Conservation (phyloP, 2,888 invertebrate species). For the Polymixis flavicincta region DNA sequence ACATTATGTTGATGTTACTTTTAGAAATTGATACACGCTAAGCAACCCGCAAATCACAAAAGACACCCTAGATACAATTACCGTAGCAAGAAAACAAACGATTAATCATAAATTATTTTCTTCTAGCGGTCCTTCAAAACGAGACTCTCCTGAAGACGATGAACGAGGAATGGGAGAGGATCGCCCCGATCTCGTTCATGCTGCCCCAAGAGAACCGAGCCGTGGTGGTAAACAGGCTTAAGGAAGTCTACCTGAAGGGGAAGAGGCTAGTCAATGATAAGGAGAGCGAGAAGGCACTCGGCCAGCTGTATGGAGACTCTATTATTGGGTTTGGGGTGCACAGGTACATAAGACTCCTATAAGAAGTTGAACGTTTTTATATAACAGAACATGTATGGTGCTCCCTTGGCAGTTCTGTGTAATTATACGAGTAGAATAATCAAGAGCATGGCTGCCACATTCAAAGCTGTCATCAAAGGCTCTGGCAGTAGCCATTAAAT, state of each 20-base stretch:
- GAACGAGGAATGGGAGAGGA: slow-evolving; percentile 91
- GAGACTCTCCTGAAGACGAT: slow-evolving; percentile 89
- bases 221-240: slow-evolving; percentile 88
- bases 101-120: not conserved
- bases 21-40: not conserved
- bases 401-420: not conserved
- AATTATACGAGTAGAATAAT: not conserved
- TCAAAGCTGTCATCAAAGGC: not conserved
- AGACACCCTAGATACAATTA: not conserved
- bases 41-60: not conserved
- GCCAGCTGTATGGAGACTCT: slow-evolving; percentile 91
- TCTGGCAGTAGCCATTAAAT: not conserved
- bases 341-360: slow-evolving; percentile 70
- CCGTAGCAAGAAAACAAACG: not conserved
- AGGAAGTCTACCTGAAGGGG: slow-evolving; percentile 82
- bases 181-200: slow-evolving; percentile 93
- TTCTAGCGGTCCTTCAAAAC: slow-evolving; percentile 89
- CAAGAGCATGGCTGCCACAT: not conserved
- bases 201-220: slow-evolving; percentile 90
- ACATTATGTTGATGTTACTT: not conserved
- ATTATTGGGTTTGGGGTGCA: slow-evolving; percentile 91
- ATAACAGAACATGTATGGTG: not conserved
- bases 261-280: slow-evolving; percentile 81
- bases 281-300: slow-evolving; percentile 81
- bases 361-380: not conserved